Evolutionary conservation across 2,113 vertebrate genomes (phyloP), one percentile per base, ranked within the genome.

Genomic region (Antechinus flavipes): DNA sequence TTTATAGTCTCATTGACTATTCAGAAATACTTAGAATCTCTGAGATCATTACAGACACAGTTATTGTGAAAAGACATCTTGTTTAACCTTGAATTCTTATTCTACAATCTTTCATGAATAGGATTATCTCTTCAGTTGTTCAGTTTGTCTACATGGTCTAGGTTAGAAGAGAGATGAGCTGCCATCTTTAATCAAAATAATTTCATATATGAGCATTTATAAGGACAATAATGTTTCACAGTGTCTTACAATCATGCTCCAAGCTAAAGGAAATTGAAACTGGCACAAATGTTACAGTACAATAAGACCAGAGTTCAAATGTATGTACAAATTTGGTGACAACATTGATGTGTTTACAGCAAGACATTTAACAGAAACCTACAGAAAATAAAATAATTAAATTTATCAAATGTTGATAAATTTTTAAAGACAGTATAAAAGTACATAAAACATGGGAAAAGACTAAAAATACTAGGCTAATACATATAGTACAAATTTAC

Each of bases 341-440:
- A 98, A 98, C 95, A 98, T 97, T 89, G 96, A 96, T 97, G 96
- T 97, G 98, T 94, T 97, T 91, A 95, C 96, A 98, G 98, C 98
- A 98, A 98, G 98, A 99, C 98, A 98, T 98, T 98, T 90, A 98
- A 98, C 98, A 98, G 90, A 98, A 98, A 98, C 98, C 97, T 99
- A 98, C 98, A 98, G 93, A 98, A 98, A 97, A 98, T 92, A 97
- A 97, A 97, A 98, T 61, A 96, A 95, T 97, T 95, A 98, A 99
- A 99, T 99, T 99, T 99, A 99, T 99, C 99, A 99, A 99, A 97
- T 58, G 68, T 96, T 98, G 98, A 99, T 99, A 99, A 99, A 99
- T 99, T 99, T 99, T 96, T 97, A 93, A 97, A 97, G 98, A 98
- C 97, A 94, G 97, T 98, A 99, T 98, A 98, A 98, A 98, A 98